These are phyloP conservation scores for Kryphioiulus occultus DNA, from an alignment of 2,888 invertebrate species.

Conservation along the genomic window DNA sequence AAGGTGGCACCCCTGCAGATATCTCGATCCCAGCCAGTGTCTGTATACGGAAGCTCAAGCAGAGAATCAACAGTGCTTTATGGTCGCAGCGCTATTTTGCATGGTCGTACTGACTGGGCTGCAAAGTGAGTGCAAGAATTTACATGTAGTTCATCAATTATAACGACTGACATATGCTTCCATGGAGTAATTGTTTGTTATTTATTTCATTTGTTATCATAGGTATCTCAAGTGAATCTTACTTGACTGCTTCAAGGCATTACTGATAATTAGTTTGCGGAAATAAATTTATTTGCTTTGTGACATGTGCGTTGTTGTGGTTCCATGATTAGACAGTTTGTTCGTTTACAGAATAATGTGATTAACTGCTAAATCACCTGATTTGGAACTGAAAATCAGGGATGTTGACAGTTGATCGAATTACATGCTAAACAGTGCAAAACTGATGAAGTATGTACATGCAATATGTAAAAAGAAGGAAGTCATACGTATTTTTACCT, in stretches of 20 bases:
- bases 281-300: constrained; percentile 19
- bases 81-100: constrained; percentile 62
- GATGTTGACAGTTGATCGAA: too few species aligned
- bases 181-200: not conserved
- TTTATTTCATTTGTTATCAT: not conserved
- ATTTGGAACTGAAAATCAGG: too few species aligned
- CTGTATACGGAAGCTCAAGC: constrained; percentile 40
- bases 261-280: not conserved
- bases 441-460: too few species aligned
- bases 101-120: constrained; percentile 79
- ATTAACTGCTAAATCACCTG: too few species aligned
- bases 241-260: not conserved
- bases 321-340: not conserved
- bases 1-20: constrained; percentile 11
- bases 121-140: constrained; percentile 70
- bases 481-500: too few species aligned
- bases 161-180: not conserved
- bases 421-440: too few species aligned
- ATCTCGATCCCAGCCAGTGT: constrained; percentile 47
- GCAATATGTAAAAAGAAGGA: too few species aligned
- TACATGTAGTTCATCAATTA: not conserved
- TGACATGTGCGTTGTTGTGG: not conserved
- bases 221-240: constrained; percentile 42
- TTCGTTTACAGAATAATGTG: too few species aligned
- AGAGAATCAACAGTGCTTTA: constrained; percentile 44